Percentiles rank a stretch among this genome's conserved stretches.
Conservation (phyloP, 2,888 invertebrate species). For the Amaurobius ferox region DNA sequence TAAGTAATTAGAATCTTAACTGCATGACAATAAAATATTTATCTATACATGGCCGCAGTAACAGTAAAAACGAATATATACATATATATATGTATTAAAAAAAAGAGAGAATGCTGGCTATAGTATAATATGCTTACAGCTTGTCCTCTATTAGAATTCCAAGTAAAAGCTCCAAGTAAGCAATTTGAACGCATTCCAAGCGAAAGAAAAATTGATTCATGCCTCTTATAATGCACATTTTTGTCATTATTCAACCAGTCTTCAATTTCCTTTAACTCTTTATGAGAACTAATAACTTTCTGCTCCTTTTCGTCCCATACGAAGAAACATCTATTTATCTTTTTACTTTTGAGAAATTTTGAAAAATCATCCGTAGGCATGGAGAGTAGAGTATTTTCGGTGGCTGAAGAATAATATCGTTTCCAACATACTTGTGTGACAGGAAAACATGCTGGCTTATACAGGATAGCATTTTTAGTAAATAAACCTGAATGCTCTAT, state of each 20-base stretch:
- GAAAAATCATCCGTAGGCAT: conserved; percentile 40
- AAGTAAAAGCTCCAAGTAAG: conserved; percentile 75
- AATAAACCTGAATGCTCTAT: too few relatives aligned
- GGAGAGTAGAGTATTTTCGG: conserved; percentile 26
- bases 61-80: too few relatives aligned
- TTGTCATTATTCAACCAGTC: conserved; percentile 54
- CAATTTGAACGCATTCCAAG: conserved; percentile 74
- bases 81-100: too few relatives aligned
- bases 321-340: conserved; percentile 58
- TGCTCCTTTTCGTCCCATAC: conserved; percentile 38
- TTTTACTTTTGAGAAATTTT: conserved; percentile 42
- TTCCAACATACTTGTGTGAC: too few relatives aligned
- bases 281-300: conserved; percentile 52
- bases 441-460: too few relatives aligned
- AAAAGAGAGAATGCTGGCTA: too few relatives aligned
- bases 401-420: background rate
- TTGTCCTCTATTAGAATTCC: conserved; percentile 75
- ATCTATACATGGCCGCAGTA: too few relatives aligned
- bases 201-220: conserved; percentile 75
- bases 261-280: conserved; percentile 59
- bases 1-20: too few relatives aligned
- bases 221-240: conserved; percentile 58
- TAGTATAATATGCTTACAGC: conserved; percentile 72
- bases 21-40: too few relatives aligned
- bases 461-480: too few relatives aligned